Evolutionary conservation across 1,140 invertebrate species (phyloP).

Genomic region (Odontomachus brunneus): DNA sequence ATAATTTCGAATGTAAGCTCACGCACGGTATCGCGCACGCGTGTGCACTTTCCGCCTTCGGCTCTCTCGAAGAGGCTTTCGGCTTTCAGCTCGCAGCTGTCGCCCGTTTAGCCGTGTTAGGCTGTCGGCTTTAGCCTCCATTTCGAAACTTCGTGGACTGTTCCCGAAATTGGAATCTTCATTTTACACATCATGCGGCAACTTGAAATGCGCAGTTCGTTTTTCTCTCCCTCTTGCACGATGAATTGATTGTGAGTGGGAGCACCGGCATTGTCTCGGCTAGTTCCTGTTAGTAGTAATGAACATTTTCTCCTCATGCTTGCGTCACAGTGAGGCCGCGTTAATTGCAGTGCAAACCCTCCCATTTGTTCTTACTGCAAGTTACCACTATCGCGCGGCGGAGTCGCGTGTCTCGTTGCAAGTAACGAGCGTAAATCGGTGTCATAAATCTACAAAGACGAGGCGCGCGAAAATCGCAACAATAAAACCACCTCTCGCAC

Average conservation of each 20-base stretch:
- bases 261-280: too few species aligned
- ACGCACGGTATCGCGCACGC: background rate
- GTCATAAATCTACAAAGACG: conserved; percentile 32
- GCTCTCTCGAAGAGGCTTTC: background rate
- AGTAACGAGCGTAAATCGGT: conserved; percentile 27
- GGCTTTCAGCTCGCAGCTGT: background rate
- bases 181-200: background rate
- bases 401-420: conserved; percentile 46
- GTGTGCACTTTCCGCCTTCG: background rate
- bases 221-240: too few species aligned
- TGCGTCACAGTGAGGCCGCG: background rate
- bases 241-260: too few species aligned
- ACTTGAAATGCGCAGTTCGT: too few species aligned
- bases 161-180: background rate
- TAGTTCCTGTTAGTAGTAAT: background rate
- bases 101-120: background rate
- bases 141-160: background rate
- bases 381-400: background rate
- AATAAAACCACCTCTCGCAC: background rate
- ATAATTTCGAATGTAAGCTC: background rate
- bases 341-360: background rate
- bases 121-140: background rate
- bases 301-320: background rate
- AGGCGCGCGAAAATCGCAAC: background rate
- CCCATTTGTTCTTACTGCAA: conserved; percentile 18